Conservation (phyloP, 2,797 vertebrate species). For the Poecilia gillii region DNA sequence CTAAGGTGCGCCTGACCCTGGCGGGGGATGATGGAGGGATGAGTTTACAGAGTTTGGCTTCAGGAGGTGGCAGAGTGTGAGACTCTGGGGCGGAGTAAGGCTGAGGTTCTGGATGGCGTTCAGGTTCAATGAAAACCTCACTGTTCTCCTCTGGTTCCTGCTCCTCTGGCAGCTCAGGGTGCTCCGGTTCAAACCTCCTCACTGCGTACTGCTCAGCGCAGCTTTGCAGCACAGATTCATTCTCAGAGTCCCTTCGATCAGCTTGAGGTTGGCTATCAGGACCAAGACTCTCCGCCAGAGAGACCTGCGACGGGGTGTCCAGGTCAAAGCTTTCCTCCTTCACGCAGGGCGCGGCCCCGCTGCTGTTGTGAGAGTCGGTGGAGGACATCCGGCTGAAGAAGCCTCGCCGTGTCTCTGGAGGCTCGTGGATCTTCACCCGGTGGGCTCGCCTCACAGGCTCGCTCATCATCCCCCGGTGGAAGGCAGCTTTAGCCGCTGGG, state of each 20-base stretch:
- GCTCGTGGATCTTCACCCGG: constrained; percentile 84
- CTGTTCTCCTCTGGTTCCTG: constrained; percentile 24
- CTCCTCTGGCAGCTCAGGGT: constrained; percentile 36
- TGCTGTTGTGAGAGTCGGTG: constrained; percentile 82
- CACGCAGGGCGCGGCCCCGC: constrained; percentile 81
- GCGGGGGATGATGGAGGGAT: constrained; percentile 71
- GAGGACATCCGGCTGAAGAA: constrained; percentile 83
- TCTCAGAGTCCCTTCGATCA: constrained; percentile 54
- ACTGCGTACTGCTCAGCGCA: constrained; percentile 35
- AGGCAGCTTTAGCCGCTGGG: constrained; percentile 69
- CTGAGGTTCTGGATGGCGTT: constrained; percentile 33
- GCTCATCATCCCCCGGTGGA: constrained; percentile 82
- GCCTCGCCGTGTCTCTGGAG: constrained; percentile 73
- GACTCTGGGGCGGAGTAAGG: constrained; percentile 24
- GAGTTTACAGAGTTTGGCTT: constrained; percentile 38
- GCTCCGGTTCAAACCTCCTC: constrained; percentile 33
- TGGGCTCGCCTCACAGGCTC: constrained; percentile 85
- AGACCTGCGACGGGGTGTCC: constrained; percentile 65
- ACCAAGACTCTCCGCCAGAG: constrained; percentile 70
- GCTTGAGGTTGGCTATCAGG: constrained; percentile 64
- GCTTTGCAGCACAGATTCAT: constrained; percentile 34
- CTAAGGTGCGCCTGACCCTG: constrained; percentile 69
- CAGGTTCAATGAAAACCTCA: constrained; percentile 18
- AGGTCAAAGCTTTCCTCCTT: constrained; percentile 83
- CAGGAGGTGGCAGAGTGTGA: constrained; percentile 17